These are phyloP conservation scores for Tympanuchus pallidicinctus DNA, from an alignment of 2,113 vertebrate genomes.

Conservation along the genomic window DNA sequence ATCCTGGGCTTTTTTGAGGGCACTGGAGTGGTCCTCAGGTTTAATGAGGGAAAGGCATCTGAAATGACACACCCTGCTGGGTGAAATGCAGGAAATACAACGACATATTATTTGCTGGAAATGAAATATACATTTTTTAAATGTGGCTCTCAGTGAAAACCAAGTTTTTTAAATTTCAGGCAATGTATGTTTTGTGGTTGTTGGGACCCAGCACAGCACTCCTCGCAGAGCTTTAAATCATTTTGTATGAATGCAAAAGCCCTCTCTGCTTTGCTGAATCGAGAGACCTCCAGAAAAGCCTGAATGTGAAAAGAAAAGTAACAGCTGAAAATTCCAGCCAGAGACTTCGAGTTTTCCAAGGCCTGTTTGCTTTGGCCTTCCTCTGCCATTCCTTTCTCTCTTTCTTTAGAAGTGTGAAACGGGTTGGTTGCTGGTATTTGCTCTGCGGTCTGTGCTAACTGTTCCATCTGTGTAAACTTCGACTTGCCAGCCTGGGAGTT, in stretches of 20 bases:
- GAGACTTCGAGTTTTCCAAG: conserved; percentile 77
- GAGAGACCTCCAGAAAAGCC: conserved; percentile 59
- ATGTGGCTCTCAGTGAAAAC: conserved; percentile 39
- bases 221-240: conserved; percentile 50
- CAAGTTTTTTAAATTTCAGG: conserved; percentile 54
- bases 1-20: neutral
- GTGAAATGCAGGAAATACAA: conserved; percentile 57
- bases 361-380: conserved; percentile 82
- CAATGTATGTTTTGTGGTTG: conserved; percentile 59
- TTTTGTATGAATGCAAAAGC: conserved; percentile 40
- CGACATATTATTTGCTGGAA: conserved; percentile 53
- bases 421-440: conserved; percentile 85
- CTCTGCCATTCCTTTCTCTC: conserved; percentile 82
- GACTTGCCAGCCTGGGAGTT: conserved; percentile 73
- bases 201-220: conserved; percentile 39
- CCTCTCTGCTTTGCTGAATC: conserved; percentile 57
- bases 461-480: conserved; percentile 87
- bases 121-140: conserved; percentile 23
- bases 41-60: neutral
- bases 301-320: conserved; percentile 66
- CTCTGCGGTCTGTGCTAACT: conserved; percentile 83
- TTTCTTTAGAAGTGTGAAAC: conserved; percentile 88
- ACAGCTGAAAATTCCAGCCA: conserved; percentile 78
- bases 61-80: neutral
- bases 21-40: neutral